Evolutionary conservation across 2,797 vertebrate species (phyloP), one percentile per base, ranked within the genome.

Genomic region (Carduelis carduelis): DNA sequence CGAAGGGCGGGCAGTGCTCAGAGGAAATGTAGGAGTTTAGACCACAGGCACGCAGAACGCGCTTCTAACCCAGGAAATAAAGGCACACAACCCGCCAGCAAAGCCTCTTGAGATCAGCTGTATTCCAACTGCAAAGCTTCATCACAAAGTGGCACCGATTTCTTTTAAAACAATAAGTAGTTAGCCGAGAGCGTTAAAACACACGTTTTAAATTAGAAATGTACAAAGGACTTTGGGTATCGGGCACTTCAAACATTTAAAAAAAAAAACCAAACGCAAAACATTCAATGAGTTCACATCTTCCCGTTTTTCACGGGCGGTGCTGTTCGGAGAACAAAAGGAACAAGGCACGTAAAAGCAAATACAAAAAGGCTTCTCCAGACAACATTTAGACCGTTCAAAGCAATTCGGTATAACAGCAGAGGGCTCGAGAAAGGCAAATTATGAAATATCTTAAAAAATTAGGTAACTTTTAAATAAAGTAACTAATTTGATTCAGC

Each of bases 111-210:
- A 83, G 52, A 87, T 83, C 12, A 43, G 60, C 68, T 93, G 85
- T 89, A 90, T 96, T 97, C 82, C 65, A 34, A 22, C 43, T 84
- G 90, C 87, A 34, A 75, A 87, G 53, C 63, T 66, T 89, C 87
- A 82, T 85, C 84, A 90, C 72, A 78, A 57, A 95, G 93, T 81
- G 57, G 71, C 83, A 76, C 71, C 71, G 68, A 59, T 78, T 84
- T 83, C 79, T 90, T 96, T 96, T 70, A 52, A 91, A 95, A 94
- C 74, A 97, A 96, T 95, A 97, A 96, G 97, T 96, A 97, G 91
- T 94, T 96, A 71, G 90, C 53, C 5, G 79, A 93, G 87, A 95
- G 53, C 89, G 49, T 94, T 84, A 95, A 96, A 89, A 83, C 46
- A 64, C 70, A 96, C 75, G 61, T 64, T 80, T 93, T 60, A 95